Conservation (phyloP, 2,888 invertebrate species). For the Dichetophora obliterata region DNA sequence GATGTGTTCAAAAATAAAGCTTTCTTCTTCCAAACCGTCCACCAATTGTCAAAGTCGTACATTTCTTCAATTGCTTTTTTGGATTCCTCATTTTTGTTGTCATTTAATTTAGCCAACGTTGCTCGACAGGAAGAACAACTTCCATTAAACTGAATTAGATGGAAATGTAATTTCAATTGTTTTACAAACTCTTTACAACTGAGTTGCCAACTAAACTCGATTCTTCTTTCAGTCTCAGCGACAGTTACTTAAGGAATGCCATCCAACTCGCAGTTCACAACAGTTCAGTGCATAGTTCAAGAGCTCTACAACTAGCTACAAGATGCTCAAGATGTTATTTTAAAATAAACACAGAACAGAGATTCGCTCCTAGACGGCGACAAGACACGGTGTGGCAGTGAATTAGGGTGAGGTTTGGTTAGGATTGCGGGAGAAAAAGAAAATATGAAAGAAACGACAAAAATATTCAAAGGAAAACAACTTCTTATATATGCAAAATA, state of each 20-base stretch:
- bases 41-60: neutral
- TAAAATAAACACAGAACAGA: constrained; percentile 31
- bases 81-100: constrained; percentile 12
- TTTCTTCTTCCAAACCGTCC: neutral
- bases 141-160: constrained; percentile 57
- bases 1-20: too few relatives aligned
- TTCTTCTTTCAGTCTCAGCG: constrained; percentile 18
- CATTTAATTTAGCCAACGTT: constrained; percentile 30
- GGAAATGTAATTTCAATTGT: constrained; percentile 56
- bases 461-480: constrained; percentile 26
- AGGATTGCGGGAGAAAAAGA: neutral
- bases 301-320: constrained; percentile 37
- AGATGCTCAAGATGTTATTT: constrained; percentile 37
- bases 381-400: neutral
- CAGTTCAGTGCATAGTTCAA: constrained; percentile 34
- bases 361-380: constrained; percentile 6
- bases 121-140: constrained; percentile 48
- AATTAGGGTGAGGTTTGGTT: neutral
- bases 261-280: neutral
- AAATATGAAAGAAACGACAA: neutral
- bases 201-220: constrained; percentile 28
- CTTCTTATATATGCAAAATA: constrained; percentile 32
- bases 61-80: constrained; percentile 5
- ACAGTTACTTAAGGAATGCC: constrained; percentile 24
- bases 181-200: constrained; percentile 52